Base-by-base conservation (phyloP, 2,797 vertebrate genomes). In the Enoplosus armatus region DNA sequence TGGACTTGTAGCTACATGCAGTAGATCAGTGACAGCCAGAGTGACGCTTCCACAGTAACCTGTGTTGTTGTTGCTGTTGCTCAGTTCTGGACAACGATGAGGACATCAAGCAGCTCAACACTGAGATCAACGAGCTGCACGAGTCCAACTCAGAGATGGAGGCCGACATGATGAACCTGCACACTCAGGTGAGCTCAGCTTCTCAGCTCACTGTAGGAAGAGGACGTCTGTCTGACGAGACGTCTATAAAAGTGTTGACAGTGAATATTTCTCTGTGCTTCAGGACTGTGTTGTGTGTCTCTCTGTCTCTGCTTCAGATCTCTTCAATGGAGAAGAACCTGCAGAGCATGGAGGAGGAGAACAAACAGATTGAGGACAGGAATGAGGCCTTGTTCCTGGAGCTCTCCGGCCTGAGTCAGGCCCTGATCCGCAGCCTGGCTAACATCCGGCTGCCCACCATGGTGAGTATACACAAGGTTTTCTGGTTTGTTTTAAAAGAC, bases 121-220 rank as follows among this genome's bases (percentile, higher is more conserved):
- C 97, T 91, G 98, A 99, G 92, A 99, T 99, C 85, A 97, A 94
- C 2, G 98, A 99, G 33, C 95, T 99, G 80, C 98, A 94, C 0
- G 98, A 98, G 87, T 99, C 98, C 84, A 99, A 99, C 94, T 96
- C 95, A 0, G 98, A 99, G 93, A 99, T 99, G 97, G 98, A 99
- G 91, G 94, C 96, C 0, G 98, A 99, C 87, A 97, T 99, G 98
- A 96, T 97, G 84, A 98, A 97, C 88, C 94, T 99, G 43, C 98
- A 99, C 93, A 97, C 97, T 24, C 98, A 99, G 98, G 98, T 99
- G 75, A 91, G 90, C 24, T 31, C 47, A 48, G 35, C 59, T 26
- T 18, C 3, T 56, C 11, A 33, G n/a, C n/a, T 54, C 15, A 15
- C 37, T 48, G 20, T 8, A 59, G 29, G 26, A 29, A 1, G 5